phyloP scores from a whole-genome alignment of 1,140 invertebrate genomes.

The Neelides sp. region DNA sequence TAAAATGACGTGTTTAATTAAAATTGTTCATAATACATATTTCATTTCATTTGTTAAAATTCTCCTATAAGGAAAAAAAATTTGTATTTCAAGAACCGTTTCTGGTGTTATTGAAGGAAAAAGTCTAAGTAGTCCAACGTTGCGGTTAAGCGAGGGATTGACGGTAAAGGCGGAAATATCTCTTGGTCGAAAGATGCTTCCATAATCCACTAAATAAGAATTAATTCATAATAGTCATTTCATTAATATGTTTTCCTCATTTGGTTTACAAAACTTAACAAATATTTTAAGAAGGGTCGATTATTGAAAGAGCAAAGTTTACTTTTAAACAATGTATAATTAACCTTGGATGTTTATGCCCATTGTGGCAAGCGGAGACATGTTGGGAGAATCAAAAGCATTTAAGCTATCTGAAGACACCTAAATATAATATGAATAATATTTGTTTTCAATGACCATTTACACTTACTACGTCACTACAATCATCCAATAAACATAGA shows the following conservation, averaged over 20 bases:
- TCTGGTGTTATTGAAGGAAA: conserved; percentile 78
- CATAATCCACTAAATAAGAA: conserved; percentile 61
- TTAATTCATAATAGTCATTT: conserved; percentile 20
- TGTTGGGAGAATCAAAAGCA: conserved; percentile 86
- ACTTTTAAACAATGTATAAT: not conserved
- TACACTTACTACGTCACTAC: no score
- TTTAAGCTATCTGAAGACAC: conserved; percentile 56
- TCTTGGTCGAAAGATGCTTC: conserved; percentile 57
- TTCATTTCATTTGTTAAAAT: not conserved
- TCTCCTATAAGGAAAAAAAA: not conserved
- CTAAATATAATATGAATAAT: conserved; percentile 1
- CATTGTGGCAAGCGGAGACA: conserved; percentile 63
- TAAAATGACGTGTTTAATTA: not conserved
- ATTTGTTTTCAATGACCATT: no score
- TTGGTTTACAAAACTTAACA: no score
- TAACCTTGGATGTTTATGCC: conserved; percentile 57
- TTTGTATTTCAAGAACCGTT: conserved; percentile 45
- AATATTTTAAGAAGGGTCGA: no score
- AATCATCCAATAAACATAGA: no score
- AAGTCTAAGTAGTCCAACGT: conserved; percentile 72
- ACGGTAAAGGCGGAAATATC: conserved; percentile 63
- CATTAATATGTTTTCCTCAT: no score
- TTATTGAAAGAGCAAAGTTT: conserved; percentile 8
- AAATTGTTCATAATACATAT: conserved; percentile 35
- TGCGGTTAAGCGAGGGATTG: conserved; percentile 60